Evolutionary conservation across 2,888 invertebrate species (phyloP), one percentile per base, ranked within the genome.

Genomic region (Habrosyne pyritoides): DNA sequence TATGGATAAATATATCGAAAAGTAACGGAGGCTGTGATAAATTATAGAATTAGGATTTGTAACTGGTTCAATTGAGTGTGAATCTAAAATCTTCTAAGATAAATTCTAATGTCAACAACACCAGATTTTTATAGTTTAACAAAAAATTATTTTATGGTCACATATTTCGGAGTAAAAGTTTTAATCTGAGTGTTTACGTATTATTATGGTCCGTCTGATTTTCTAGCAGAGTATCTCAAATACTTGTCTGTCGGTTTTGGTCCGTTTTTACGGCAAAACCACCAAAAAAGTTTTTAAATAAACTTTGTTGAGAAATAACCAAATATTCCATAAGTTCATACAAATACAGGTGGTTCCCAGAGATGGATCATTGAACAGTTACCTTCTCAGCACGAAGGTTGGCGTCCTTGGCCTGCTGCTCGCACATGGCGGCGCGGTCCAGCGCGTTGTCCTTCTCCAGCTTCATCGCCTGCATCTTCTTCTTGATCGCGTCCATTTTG

Each of bases 381-480:
- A 97, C 95, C 94, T 97, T 97, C 87, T 97, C 97, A 73, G 96
- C 97, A 75, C 97, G 96, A 80, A 96, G 93, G 93, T 97, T 97
- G 86, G 97, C 97, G 91, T 97, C 97, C 93, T 97, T 97, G 87
- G 98, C 97, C 94, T 98, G 97, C 91, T 97, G 98, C 91, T 99
- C 99, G 93, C 99, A 98, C 94, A 95, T 96, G 94, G 96, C 98
- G 80, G 99, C 99, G 93, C 98, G 96, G 93, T 99, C 99, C 94
- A 97, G 95, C 86, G 99, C 99, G 94, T 99, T 99, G 95, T 99
- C 99, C 96, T 99, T 99, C 95, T 99, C 99, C 96, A 99, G 97
- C 98, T 99, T 99, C 99, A 99, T 99, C 95, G 99, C 99, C 95
- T 99, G 99, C 99, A 99, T 99, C 96, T 99, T 99, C 98, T 99